Conservation (phyloP, 1,140 invertebrate genomes). For the Platorchestia sp. region DNA sequence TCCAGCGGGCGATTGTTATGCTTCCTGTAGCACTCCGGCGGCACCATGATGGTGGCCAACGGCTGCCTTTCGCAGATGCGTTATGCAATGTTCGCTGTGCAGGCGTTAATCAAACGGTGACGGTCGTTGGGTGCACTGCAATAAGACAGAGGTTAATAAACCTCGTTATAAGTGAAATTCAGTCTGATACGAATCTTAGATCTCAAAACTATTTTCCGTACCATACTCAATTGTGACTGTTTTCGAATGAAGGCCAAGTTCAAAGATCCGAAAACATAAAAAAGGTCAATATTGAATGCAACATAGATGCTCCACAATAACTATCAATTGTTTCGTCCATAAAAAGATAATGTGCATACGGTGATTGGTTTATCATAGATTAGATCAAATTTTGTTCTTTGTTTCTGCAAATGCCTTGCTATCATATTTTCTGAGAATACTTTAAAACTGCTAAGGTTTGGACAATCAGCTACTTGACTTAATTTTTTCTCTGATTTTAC, state of each 20-base stretch:
- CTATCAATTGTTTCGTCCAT: background rate
- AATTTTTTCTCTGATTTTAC: too few species aligned
- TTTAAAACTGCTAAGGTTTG: too few species aligned
- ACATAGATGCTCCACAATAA: background rate
- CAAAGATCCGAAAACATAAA: background rate
- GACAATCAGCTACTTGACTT: too few species aligned
- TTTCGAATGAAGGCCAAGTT: background rate
- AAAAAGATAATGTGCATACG: background rate
- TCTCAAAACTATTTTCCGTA: too few species aligned
- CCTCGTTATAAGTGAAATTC: background rate
- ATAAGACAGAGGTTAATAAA: background rate
- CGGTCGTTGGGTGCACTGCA: background rate
- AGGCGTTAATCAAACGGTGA: background rate
- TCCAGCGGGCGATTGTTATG: background rate
- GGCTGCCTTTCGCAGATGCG: background rate
- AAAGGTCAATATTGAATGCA: background rate
- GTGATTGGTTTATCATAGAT: too few species aligned
- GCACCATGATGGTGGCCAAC: background rate
- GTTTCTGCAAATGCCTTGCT: too few species aligned
- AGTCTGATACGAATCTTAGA: background rate
- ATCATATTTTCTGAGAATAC: too few species aligned
- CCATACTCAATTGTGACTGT: background rate
- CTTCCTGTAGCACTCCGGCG: background rate
- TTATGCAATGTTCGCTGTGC: background rate
- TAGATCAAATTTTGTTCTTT: too few species aligned